Evolutionary conservation across 2,888 invertebrate genomes (phyloP), one percentile per base, ranked within the genome.

Genomic region (Oscheius sp.): DNA sequence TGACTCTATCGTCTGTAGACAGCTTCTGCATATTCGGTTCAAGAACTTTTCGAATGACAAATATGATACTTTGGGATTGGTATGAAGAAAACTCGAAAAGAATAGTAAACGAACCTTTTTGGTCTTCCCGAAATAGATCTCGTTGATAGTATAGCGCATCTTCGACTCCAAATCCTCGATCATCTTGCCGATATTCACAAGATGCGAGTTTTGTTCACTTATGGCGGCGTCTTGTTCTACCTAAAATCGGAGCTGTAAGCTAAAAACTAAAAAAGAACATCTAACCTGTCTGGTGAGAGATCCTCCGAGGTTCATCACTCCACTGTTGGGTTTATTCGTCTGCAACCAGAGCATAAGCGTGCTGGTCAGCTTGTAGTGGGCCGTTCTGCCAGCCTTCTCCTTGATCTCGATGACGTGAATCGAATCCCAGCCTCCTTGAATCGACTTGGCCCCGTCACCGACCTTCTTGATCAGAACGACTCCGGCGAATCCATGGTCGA

Each of bases 91-190:
- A 42, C 3, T 7, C 42, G 7, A 42, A 42, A 32, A 50, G 4
- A 11, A 53, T 29, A 29, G 58, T 11, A 48, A 37, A 63, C 57
- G 47, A 50, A 75, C 71, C 75, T 75, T 75, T 47, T 71, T 71
- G 4, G 70, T 76, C 48, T 99, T 99, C 89, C 97, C 96, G 91
- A 99, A 99, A 91, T 99, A 99, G 87, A 99, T 98, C 91, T 97
- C 96, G 90, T 98, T 98, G 86, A 99, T 92, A 4, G 96, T 97
- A 90, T 95, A 95, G 85, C 99, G 93, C 89, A 99, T 99, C 92
- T 98, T 99, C 90, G 98, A 99, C 90, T 99, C 99, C 96, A 98
- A 98, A 88, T 99, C 98, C 91, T 99, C 99, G 0, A 99, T 96
- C 95, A 99, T 94, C 87, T 94, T 93, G 33, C 99, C 99, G 88